Evolutionary conservation across 1,140 invertebrate species (phyloP), one percentile per base, ranked within the genome.

Genomic region (Rhopalosiphum maidis): DNA sequence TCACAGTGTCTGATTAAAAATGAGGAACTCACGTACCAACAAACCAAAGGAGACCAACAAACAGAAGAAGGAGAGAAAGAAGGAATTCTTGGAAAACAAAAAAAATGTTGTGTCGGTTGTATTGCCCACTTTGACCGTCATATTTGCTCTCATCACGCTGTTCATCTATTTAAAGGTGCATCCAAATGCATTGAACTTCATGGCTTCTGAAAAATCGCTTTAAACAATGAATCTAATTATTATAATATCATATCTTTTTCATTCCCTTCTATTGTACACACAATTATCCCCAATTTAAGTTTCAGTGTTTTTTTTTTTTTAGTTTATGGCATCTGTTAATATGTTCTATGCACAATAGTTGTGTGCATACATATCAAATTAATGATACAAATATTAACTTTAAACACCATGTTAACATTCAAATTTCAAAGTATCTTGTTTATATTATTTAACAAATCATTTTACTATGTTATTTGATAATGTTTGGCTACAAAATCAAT

Each of bases 11-110:
- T 4, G 1, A 54, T 37, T 0, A n/a, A 90, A 37, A 30, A 55
- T 93, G 91, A 93, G 91, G 82, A 93, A 35, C 77, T 86, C 91
- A 21, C 91, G 91, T 43, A 93, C 15, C 5, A 54, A 86, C 48
- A 97, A 97, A 95, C 96, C 97, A 48, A 98, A 98, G 95, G 97
- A 98, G 95, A 97, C 97, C 0, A 96, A 96, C n/a, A 97, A 97
- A 95, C 97, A 98, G 95, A 98, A 97, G 94, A 96, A 97, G 93
- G 97, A 98, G 94, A 96, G 97, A 46, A 98, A 97, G 95, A 97
- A 97, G 95, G 97, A 98, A 94, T 98, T 98, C 94, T 95, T 97
- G 9, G 97, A 97, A 95, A 97, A 97, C 94, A 97, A 97, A 94
- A 96, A 97, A 94, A 96, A 97, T 94, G 95, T 97, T 11, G 96